Conservation (phyloP, 2,797 vertebrate genomes). For the Gallinago stenura region DNA sequence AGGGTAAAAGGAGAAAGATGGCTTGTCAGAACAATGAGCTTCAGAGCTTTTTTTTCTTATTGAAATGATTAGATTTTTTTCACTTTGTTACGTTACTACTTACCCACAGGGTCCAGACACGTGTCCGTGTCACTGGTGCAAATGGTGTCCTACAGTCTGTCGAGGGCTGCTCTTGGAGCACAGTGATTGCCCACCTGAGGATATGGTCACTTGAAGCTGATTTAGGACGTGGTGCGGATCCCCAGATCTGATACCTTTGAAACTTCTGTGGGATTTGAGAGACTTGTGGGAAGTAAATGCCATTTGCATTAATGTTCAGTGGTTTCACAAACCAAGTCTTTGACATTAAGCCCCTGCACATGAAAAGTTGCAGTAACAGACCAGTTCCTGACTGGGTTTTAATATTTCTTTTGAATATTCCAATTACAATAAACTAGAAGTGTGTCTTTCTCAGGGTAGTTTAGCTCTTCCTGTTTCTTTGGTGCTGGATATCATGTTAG, state of each 20-base stretch:
- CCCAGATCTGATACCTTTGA: neutral
- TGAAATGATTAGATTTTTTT: neutral
- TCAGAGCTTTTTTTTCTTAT: neutral
- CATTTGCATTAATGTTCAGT: neutral
- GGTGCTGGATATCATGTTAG: neutral
- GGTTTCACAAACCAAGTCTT: neutral
- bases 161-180: neutral
- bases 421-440: neutral
- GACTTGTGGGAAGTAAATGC: neutral
- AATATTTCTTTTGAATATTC: neutral
- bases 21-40: neutral
- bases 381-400: neutral
- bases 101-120: rapidly evolving
- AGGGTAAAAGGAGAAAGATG: neutral
- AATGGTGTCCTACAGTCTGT: too few species aligned
- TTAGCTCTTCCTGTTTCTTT: neutral
- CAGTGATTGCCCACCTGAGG: neutral
- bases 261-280: neutral
- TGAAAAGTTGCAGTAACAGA: neutral
- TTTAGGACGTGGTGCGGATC: neutral
- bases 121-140: neutral
- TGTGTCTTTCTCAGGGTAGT: neutral
- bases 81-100: neutral
- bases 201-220: neutral
- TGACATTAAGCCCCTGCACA: neutral